phyloP scores from a whole-genome alignment of 1,140 invertebrate genomes.

The Drosophila truncata region DNA sequence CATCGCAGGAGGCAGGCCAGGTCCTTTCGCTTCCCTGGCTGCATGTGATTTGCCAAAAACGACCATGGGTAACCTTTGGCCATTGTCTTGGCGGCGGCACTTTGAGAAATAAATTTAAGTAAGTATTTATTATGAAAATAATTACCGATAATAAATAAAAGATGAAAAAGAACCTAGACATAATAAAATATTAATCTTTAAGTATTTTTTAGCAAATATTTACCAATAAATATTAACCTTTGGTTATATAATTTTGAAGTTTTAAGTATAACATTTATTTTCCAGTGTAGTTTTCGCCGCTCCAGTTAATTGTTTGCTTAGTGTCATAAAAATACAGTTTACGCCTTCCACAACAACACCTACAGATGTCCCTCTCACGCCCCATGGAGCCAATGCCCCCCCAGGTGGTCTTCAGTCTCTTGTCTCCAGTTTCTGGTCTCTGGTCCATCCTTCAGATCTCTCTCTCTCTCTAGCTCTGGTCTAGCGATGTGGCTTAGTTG shows the following conservation, averaged over 20 bases:
- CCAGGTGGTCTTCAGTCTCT: background rate
- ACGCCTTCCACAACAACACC: constrained; percentile 74
- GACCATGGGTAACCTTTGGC: constrained; percentile 23
- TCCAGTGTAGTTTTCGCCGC: constrained; percentile 15
- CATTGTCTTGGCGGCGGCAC: constrained; percentile 61
- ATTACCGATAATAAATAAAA: background rate
- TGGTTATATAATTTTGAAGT: background rate
- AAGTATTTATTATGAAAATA: too few species aligned
- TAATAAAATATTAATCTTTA: background rate
- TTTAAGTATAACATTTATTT: background rate
- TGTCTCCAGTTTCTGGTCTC: background rate
- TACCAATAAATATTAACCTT: too few species aligned
- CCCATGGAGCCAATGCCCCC: background rate
- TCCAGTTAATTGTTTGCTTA: constrained; percentile 77
- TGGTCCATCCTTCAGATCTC: constrained; percentile 3
- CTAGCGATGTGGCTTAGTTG: constrained; percentile 42
- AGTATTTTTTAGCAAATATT: background rate
- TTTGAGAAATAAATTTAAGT: background rate
- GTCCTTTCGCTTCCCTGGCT: constrained; percentile 8
- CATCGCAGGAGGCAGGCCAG: background rate
- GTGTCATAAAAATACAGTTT: constrained; percentile 81
- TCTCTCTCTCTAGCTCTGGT: constrained; percentile 9
- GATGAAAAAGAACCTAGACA: too few species aligned
- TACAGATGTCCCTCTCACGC: constrained; percentile 31
- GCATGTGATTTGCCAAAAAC: constrained; percentile 27